Evolutionary conservation across 2,113 vertebrate species (phyloP), one percentile per base, ranked within the genome.

Genomic region (Fulica atra): DNA sequence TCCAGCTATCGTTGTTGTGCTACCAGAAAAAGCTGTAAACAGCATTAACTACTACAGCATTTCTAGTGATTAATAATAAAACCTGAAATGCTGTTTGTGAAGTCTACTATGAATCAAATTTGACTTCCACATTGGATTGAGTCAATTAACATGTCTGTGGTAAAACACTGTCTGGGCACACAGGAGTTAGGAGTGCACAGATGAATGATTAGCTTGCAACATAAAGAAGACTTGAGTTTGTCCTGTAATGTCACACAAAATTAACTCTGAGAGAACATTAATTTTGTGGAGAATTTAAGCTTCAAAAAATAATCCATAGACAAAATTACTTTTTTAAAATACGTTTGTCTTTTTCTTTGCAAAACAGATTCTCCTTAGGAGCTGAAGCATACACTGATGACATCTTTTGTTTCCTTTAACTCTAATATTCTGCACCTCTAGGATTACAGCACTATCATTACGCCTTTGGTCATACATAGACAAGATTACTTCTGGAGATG

Each of bases 21-120:
- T 53, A 57, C 5, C 13, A 81, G 21, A 42, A 56, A 88, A 93
- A 80, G 23, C 20, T 82, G 38, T 51, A 64, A 91, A 38, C 11
- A 16, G 16, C 0, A 0, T 74, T 81, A 78, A 71, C 2, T 2
- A 12, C 16, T 17, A n/a, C 0, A 51, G 29, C 2, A 29, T 44
- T 87, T 74, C 29, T 48, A 81, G 13, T 29, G 21, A 69, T 35
- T 81, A 78, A 26, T 53, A 65, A 82, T 16, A 81, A 82, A 92
- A 59, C 2, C 5, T 69, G 57, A 72, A 77, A n/a, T 61, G 72
- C 14, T 8, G 76, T 31, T 85, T 84, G 77, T 26, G 13, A 81
- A 70, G 8, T 29, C 53, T 65, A 14, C 36, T 82, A 57, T 13
- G 20, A 51, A 70, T 68, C 40, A 42, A 46, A 69, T 61, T 74